Evolutionary conservation across 2,113 vertebrate species (phyloP).

Genomic region (Pheucticus melanocephalus): DNA sequence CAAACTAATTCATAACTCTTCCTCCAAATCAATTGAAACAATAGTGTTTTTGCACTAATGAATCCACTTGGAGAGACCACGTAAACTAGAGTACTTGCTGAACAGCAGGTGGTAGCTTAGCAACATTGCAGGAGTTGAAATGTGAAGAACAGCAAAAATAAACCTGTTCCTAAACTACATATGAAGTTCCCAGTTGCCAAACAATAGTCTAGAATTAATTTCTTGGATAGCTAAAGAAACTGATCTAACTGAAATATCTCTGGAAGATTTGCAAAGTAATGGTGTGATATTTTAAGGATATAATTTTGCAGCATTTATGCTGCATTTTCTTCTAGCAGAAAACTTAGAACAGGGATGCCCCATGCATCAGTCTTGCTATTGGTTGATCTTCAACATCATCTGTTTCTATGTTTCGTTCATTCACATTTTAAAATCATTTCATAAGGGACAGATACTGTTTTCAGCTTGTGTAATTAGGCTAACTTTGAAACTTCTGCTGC

Average conservation of each 20-base stretch:
- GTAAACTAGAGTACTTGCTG: neutral
- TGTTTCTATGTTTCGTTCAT: neutral
- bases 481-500: neutral
- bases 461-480: neutral
- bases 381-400: neutral
- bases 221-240: neutral
- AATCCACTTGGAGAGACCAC: neutral
- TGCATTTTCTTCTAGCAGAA: neutral
- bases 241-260: neutral
- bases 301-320: neutral
- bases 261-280: neutral
- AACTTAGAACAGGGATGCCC: neutral
- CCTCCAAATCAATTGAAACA: neutral
- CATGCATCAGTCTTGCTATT: neutral
- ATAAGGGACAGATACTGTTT: neutral
- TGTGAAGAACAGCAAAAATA: neutral
- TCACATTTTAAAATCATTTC: neutral
- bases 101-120: neutral
- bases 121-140: neutral
- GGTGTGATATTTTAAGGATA: neutral
- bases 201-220: neutral
- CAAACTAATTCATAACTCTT: neutral
- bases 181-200: neutral
- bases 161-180: neutral
- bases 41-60: neutral